Conservation (phyloP, 2,113 vertebrate species). For the Circaetus cinerascens region DNA sequence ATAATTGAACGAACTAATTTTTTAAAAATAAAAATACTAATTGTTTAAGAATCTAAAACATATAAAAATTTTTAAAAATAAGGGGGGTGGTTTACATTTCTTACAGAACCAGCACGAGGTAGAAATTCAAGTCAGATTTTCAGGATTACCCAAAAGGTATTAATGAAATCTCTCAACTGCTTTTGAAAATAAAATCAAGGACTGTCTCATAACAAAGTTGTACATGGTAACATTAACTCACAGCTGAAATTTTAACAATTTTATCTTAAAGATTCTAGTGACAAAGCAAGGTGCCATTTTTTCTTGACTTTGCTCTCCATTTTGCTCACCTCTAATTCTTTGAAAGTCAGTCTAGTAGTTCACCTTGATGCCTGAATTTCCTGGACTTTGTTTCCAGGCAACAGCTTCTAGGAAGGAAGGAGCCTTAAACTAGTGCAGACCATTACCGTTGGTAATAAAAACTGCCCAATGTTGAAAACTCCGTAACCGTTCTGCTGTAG, state of each 20-base stretch:
- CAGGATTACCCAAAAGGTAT: not conserved
- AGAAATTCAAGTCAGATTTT: not conserved
- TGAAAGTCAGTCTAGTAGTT: not conserved
- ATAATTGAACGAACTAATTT: not conserved
- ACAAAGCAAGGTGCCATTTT: not conserved
- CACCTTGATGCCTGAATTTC: not conserved
- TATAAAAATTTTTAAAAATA: not conserved
- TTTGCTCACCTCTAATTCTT: not conserved
- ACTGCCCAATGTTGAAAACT: not conserved
- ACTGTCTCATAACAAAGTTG: not conserved
- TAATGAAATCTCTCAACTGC: not conserved
- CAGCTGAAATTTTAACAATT: not conserved
- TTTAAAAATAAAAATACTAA: not conserved
- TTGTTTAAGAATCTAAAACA: not conserved
- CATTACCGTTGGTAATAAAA: not conserved
- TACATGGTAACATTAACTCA: rapidly evolving
- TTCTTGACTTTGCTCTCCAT: not conserved
- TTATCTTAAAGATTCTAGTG: not conserved
- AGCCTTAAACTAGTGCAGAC: not conserved
- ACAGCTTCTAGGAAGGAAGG: not conserved
- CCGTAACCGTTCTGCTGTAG: rapidly evolving
- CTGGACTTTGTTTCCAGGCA: not conserved
- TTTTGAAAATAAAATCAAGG: not conserved
- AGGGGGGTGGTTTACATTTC: not conserved
- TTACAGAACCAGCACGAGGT: not conserved